phyloP scores from a whole-genome alignment of 2,888 invertebrate genomes.

The Colostygia pectinataria region DNA sequence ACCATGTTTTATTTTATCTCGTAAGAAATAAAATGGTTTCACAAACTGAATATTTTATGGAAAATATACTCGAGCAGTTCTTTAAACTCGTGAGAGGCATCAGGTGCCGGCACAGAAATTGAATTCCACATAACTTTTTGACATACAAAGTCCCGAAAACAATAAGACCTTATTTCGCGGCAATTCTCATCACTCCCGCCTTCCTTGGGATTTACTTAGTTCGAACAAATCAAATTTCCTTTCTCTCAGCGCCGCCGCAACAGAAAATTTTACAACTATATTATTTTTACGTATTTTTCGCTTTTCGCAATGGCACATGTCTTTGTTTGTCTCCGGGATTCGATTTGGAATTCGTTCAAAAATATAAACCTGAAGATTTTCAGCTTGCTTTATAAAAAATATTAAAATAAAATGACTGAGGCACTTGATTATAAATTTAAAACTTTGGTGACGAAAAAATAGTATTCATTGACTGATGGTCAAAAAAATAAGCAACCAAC shows the following conservation, averaged over 20 bases:
- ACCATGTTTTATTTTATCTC: no score
- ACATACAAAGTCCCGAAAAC: constrained; percentile 41
- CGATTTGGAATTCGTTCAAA: constrained; percentile 29
- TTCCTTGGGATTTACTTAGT: constrained; percentile 51
- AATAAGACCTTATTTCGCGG: constrained; percentile 52
- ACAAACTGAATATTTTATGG: constrained; percentile 7
- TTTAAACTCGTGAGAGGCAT: constrained; percentile 20
- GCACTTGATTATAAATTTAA: no score
- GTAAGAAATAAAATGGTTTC: constrained; percentile 1
- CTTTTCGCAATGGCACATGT: constrained; percentile 16
- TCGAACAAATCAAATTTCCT: constrained; percentile 59
- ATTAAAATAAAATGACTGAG: no score
- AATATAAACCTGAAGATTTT: constrained; percentile 17
- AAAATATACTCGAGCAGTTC: constrained; percentile 4
- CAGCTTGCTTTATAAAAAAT: not conserved
- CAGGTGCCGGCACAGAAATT: constrained; percentile 34
- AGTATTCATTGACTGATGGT: no score
- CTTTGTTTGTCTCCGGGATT: constrained; percentile 29
- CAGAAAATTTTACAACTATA: constrained; percentile 46
- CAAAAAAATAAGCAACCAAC: no score
- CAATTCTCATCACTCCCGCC: constrained; percentile 53
- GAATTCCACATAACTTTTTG: constrained; percentile 45
- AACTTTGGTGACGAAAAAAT: no score
- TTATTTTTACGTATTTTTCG: constrained; percentile 29
- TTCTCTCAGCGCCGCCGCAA: constrained; percentile 37